Percentiles rank a stretch among this genome's conserved stretches.
Evolutionary conservation across 2,113 vertebrate species (phyloP).

Genomic region (Caranx melampygus): DNA sequence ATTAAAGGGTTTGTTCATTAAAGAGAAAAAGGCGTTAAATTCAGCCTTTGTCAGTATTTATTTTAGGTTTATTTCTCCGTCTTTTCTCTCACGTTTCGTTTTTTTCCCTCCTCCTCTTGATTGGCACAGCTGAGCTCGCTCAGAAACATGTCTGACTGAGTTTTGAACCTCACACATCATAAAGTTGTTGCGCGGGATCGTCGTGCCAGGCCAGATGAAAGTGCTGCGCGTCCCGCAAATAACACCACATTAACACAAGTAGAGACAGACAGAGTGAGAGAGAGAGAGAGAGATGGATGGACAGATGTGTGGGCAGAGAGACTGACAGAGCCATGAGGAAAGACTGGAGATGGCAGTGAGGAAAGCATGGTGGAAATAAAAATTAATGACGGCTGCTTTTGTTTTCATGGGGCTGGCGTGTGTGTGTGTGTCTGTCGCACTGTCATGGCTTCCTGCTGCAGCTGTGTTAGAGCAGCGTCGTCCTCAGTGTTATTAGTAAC

Average conservation of each 20-base stretch:
- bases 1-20: slow-evolving; percentile 55
- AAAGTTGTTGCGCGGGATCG: slow-evolving; percentile 48
- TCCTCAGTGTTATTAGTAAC: not conserved
- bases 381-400: not conserved
- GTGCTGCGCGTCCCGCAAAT: slow-evolving; percentile 30
- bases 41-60: not conserved
- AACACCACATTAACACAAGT: slow-evolving; percentile 45
- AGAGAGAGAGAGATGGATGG: not conserved
- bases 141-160: slow-evolving; percentile 60
- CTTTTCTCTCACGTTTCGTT: not conserved
- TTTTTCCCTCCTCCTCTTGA: slow-evolving; percentile 1
- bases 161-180: slow-evolving; percentile 71
- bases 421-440: not conserved
- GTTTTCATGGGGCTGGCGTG: not conserved
- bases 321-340: slow-evolving; percentile 1
- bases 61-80: not conserved
- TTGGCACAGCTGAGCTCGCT: slow-evolving; percentile 51
- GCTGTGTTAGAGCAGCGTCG: not conserved
- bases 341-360: not conserved
- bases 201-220: slow-evolving; percentile 65
- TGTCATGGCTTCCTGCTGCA: no score
- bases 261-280: slow-evolving; percentile 28
- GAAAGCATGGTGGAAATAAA: not conserved
- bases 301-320: slow-evolving; percentile 1
- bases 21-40: slow-evolving; percentile 22